Base-by-base conservation (phyloP, 2,888 invertebrate species). In the Onthophagus sagittarius region DNA sequence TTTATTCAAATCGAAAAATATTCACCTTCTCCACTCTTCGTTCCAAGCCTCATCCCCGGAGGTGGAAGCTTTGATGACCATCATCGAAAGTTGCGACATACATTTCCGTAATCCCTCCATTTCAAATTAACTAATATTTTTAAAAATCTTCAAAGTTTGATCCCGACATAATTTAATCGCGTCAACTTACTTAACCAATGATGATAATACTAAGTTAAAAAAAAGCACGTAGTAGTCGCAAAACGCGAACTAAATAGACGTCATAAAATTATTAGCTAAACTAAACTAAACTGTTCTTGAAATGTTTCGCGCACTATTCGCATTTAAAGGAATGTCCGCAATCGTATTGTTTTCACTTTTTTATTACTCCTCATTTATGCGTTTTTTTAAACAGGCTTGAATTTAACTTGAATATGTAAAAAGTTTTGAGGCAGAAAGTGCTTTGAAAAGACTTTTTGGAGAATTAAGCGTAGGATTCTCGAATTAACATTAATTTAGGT, bases 1-100 rank as follows among this genome's bases (percentile, higher is more conserved):
- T n/a, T n/a, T n/a, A n/a, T n/a, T n/a, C n/a, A 23, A 23, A 23
- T 23, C 23, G 31, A 63, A 32, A 71, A 62, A 74, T 23, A 75
- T 69, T 70, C 73, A 79, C 79, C 78, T 79, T 76, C 78, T 77
- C 76, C 77, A 78, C 74, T 78, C 79, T 63, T 79, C 78, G 63
- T 76, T 70, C 78, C 78, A 79, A 15, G 77, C 77, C 67, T 77
- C 75, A 74, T 79, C 79, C 23, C 77, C 77, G 53, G 78, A 78
- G 39, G 74, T 77, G 14, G 77, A 74, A 31, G 77, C 78, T 71
- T 76, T 74, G 70, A 77, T 73, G 23, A 78, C 73, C 69, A 78
- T 74, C 65, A 72, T 73, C 15, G 79, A 78, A 75, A 78, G 73
- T 65, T 77, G 77, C 63, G 79, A 79, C 13, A 78, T 74, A 69